Base-by-base conservation (phyloP, 1,140 invertebrate genomes). In the Schlechtendalia chinensis region DNA sequence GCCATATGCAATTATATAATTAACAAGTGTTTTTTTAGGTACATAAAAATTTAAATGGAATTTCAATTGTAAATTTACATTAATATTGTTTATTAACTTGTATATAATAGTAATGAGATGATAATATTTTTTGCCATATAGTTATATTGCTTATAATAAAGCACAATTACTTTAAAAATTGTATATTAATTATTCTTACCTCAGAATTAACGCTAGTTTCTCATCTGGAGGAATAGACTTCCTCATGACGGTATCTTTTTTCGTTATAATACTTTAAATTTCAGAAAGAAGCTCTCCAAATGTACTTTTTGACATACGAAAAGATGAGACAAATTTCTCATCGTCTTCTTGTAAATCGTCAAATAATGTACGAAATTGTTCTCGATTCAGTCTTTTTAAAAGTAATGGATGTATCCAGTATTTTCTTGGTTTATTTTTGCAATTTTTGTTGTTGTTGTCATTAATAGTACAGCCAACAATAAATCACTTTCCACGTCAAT, bases 131-230 rank as follows among this genome's bases (percentile, higher is more conserved):
- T n/a, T n/a, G n/a, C n/a, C n/a, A n/a, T n/a, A n/a, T n/a, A n/a
- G n/a, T n/a, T n/a, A n/a, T n/a, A n/a, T n/a, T 27, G 27, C 24
- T 61, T 29, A 61, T 32, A 61, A 29, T 61, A 29, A 29, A 29
- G 27, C 11, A 61, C 22, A 17, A 29, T 10, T 17, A 8, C 17
- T n/a, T n/a, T n/a, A n/a, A n/a, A n/a, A n/a, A n/a, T n/a, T n/a
- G n/a, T n/a, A n/a, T 61, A 79, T 39, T 32, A 58, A 14, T 72
- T 79, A 72, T 69, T 58, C 81, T 80, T 71, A 82, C 82, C 83
- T 82, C 81, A 83, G 74, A 58, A 82, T 82, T 80, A 61, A 63
- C 32, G 61, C 61, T 63, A 63, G 61, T 63, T 63, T 63, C 32
- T 63, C 61, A 63, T 32, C 19, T 8, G 61, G 61, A 63, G 61